Percentiles rank a stretch among this genome's conserved stretches.
Evolutionary conservation across 2,113 vertebrate species (phyloP).

Genomic region (Salminus brasiliensis): DNA sequence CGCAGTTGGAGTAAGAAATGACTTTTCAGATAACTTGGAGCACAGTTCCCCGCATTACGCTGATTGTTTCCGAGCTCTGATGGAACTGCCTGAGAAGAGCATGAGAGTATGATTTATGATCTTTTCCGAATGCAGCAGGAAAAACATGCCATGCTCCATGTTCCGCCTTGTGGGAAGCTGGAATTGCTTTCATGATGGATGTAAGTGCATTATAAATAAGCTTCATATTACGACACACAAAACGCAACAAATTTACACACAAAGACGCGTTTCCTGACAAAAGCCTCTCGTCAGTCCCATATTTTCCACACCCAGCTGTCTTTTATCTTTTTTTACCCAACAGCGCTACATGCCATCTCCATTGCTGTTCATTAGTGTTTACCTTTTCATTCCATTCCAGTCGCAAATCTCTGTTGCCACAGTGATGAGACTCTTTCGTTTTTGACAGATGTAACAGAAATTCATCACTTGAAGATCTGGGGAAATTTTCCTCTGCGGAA

Average conservation of each 20-base stretch:
- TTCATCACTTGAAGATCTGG: conserved; percentile 69
- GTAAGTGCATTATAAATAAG: conserved; percentile 14
- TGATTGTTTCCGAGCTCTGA: background rate
- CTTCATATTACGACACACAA: conserved; percentile 7
- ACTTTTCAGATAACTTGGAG: background rate
- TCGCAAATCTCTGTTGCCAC: conserved; percentile 69
- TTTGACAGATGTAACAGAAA: conserved; percentile 66
- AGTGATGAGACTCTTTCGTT: conserved; percentile 71
- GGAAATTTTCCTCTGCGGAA: conserved; percentile 54
- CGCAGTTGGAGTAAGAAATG: background rate
- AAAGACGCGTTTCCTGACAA: background rate
- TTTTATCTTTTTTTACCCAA: conserved; percentile 22
- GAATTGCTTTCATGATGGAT: background rate
- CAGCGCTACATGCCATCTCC: background rate
- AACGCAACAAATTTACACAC: background rate
- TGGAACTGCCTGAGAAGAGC: background rate
- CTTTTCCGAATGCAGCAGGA: background rate
- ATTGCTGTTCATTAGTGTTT: background rate
- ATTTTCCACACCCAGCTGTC: background rate
- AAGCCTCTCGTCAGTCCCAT: background rate
- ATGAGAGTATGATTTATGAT: background rate
- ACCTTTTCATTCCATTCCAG: conserved; percentile 52
- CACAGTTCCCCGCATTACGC: background rate
- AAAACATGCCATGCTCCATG: background rate
- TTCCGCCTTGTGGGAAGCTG: background rate